A percentile compares a stretch with the other conserved stretches of the same genome.
Conservation (phyloP, 2,113 vertebrate genomes). For the Cervus canadensis region DNA sequence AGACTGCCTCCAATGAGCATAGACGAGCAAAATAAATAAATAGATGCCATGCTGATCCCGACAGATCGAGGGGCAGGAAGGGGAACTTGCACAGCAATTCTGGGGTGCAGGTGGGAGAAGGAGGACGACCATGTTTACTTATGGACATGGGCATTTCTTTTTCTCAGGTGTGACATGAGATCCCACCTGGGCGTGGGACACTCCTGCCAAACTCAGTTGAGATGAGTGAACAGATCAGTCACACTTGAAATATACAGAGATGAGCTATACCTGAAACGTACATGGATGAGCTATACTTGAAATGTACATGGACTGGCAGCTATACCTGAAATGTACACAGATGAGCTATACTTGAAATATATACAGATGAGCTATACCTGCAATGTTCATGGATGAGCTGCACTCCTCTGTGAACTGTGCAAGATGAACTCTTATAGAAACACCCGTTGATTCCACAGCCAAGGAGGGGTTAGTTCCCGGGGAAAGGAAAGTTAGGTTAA, state of each 20-base stretch:
- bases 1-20: background rate
- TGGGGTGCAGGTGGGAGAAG: background rate
- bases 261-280: background rate
- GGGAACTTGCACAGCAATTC: background rate
- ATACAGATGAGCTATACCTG: background rate
- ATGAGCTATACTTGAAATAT: background rate
- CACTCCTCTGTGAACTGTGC: background rate
- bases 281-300: background rate
- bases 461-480: background rate
- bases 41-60: accelerated
- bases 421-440: background rate
- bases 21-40: background rate
- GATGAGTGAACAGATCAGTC: background rate
- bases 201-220: background rate
- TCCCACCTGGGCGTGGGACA: background rate
- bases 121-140: background rate
- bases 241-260: background rate
- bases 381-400: background rate
- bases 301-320: background rate
- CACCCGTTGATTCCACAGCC: background rate
- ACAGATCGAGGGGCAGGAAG: background rate
- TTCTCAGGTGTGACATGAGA: background rate
- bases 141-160: background rate
- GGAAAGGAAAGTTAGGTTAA: background rate
- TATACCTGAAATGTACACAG: background rate